phyloP scores from a whole-genome alignment of 2,113 vertebrate species.

The Dicrurus megarhynchus region DNA sequence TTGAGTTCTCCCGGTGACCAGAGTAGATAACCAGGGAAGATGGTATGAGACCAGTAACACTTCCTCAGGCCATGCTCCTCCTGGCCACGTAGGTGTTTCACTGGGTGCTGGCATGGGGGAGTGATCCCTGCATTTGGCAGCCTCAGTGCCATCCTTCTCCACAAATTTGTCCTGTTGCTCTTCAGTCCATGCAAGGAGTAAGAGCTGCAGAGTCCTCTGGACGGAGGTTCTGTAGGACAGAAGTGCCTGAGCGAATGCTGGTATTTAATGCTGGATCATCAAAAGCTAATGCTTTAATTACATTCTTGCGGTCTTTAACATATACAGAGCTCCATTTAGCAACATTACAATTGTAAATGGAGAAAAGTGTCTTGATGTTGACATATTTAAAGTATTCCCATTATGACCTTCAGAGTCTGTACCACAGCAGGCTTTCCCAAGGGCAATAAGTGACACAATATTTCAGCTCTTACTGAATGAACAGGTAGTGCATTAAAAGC shows the following conservation, averaged over 20 bases:
- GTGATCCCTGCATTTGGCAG: background rate
- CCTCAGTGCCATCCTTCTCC: background rate
- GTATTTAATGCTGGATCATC: background rate
- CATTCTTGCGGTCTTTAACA: background rate
- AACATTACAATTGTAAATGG: background rate
- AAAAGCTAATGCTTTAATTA: background rate
- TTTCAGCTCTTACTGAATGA: background rate
- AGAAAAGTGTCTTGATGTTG: background rate
- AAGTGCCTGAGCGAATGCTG: background rate
- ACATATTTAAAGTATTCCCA: background rate
- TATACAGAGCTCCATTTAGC: background rate
- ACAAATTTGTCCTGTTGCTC: background rate
- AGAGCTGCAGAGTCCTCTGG: background rate
- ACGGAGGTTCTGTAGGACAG: background rate
- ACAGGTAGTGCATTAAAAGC: background rate
- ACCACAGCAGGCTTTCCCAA: background rate
- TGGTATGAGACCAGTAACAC: background rate
- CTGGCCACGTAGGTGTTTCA: rapidly evolving
- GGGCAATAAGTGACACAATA: background rate
- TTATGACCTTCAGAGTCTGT: background rate
- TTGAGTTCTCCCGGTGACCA: background rate
- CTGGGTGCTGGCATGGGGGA: rapidly evolving
- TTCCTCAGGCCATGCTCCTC: background rate
- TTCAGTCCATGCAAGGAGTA: background rate
- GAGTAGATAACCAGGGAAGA: background rate